Evolutionary conservation across 2,113 vertebrate species (phyloP).

Genomic region (Aldabrachelys gigantea): DNA sequence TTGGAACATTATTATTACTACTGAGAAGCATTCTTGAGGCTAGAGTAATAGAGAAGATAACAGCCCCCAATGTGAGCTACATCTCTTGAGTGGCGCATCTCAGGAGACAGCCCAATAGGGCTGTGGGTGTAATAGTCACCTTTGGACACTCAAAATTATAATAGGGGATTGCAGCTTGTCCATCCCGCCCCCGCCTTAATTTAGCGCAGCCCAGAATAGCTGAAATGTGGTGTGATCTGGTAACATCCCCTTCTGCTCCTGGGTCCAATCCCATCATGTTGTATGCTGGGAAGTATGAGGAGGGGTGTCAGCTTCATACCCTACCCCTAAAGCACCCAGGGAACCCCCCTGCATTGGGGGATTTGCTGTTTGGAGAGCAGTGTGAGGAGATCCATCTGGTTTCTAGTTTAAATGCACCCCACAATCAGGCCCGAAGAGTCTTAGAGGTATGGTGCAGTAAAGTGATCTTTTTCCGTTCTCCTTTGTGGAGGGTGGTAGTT

Average conservation of each 20-base stretch:
- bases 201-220: background rate
- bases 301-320: no score
- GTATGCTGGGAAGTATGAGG: no score
- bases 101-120: background rate
- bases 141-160: background rate
- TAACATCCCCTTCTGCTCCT: accelerated
- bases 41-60: background rate
- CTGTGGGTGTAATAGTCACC: accelerated
- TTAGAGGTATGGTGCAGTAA: background rate
- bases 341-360: background rate
- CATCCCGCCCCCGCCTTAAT: background rate
- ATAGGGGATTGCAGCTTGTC: background rate
- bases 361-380: background rate
- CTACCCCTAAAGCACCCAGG: background rate
- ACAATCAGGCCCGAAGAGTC: background rate
- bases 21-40: background rate
- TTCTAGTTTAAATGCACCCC: background rate
- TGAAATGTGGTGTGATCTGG: background rate
- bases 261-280: background rate
- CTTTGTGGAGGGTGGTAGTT: background rate
- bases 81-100: background rate
- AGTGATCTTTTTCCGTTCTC: background rate
- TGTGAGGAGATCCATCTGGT: background rate
- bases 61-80: background rate
- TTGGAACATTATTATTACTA: background rate